Base-by-base conservation (phyloP, 2,888 invertebrate species). In the Aphidius colemani region DNA sequence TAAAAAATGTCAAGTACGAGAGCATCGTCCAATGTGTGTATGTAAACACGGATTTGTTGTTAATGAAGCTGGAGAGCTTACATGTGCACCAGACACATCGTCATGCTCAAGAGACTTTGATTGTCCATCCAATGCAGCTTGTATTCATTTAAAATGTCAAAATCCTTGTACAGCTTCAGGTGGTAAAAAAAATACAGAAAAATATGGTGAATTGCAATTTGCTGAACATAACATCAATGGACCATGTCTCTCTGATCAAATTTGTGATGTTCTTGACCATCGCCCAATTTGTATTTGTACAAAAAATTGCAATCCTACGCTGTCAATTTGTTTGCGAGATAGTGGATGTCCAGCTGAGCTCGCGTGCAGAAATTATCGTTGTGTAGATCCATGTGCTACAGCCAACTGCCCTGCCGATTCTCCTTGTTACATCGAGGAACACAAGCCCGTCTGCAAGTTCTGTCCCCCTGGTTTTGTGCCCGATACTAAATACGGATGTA, bases 381-480 rank as follows among this genome's bases (percentile, higher is more conserved):
- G 95, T 84, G 89, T 93, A 85, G 93, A 95, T 85, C 95, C 95
- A 73, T 95, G 95, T 85, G 87, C 88, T 82, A 90, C 90, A 80
- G 90, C 91, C 79, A 91, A 90, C 84, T 95, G 95, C 85, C 91
- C 92, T 77, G 87, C 88, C 76, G 89, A 89, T 81, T 91, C 93
- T 74, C 95, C 95, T 78, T 96, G 96, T 87, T 91, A 91, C 85
- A 95, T 95, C 78, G 94, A 95, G 88, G 93, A 95, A 85, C 96
- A 96, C 87, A 93, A 92, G 86, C 92, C 95, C 76, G 90, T 93
- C 84, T 96, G 96, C 92, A 94, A 94, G 90, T 94, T 93, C 89
- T 96, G 96, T 88, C 94, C 95, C 82, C 88, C 89, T 85, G 96
- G 95, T 87, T 95, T 92, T 88, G 90, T 90, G 86, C 91, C 93